These are phyloP conservation scores for Abrostola triplasia DNA, from an alignment of 2,888 invertebrate species.

Conservation along the genomic window DNA sequence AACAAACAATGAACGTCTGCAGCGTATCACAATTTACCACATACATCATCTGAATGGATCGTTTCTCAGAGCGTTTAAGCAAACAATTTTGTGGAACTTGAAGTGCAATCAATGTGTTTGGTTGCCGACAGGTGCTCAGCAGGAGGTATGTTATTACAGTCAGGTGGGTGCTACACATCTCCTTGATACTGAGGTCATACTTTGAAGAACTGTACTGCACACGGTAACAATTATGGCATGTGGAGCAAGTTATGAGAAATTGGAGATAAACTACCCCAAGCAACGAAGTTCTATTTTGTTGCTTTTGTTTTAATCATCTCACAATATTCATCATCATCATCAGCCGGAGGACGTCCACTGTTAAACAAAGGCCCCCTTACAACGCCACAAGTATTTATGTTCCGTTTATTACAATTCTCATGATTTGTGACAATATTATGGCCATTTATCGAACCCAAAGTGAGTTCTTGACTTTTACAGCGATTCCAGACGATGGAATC, in stretches of 20 bases:
- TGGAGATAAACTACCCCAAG: neutral
- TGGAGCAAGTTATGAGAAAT: conserved; percentile 2
- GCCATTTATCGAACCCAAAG: too few relatives aligned
- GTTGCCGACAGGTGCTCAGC: neutral
- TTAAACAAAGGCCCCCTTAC: too few relatives aligned
- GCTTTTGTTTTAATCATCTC: too few relatives aligned
- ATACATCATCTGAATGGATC: neutral
- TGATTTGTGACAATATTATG: too few relatives aligned
- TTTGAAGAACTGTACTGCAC: conserved; percentile 49
- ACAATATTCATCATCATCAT: too few relatives aligned
- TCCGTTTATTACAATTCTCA: too few relatives aligned
- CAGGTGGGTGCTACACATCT: conserved; percentile 32
- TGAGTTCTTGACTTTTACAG: too few relatives aligned
- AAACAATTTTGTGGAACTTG: neutral
- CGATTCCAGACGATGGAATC: too few relatives aligned
- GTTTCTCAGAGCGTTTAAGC: neutral
- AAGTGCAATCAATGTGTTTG: neutral
- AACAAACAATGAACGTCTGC: neutral
- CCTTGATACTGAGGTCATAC: conserved; percentile 12
- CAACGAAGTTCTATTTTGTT: too few relatives aligned
- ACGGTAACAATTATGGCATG: conserved; percentile 31
- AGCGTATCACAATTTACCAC: neutral
- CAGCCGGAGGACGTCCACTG: too few relatives aligned
- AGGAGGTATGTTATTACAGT: conserved; percentile 14
- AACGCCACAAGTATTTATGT: too few relatives aligned